These are phyloP conservation scores for Hipparchia sbordonii DNA, from an alignment of 2,888 invertebrate species.

Conservation along the genomic window DNA sequence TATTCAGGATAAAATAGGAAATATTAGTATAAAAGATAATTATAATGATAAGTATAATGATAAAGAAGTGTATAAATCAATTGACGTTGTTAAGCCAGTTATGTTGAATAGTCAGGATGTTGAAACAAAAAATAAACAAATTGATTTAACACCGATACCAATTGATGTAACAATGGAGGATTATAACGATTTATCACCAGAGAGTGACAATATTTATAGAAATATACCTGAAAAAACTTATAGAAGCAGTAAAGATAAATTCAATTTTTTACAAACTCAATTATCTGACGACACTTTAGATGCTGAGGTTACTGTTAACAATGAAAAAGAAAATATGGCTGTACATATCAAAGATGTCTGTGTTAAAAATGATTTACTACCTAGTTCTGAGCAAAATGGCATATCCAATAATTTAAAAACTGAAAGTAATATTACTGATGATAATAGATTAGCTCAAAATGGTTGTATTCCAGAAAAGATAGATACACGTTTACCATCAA, in stretches of 20 bases:
- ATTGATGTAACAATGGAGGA: neutral
- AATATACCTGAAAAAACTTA: slow-evolving; percentile 61
- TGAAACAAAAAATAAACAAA: slow-evolving; percentile 38
- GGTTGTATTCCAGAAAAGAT: slow-evolving; percentile 43
- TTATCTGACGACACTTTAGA: slow-evolving; percentile 54
- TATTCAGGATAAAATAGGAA: slow-evolving; percentile 64
- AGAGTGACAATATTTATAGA: slow-evolving; percentile 49
- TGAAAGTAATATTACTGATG: slow-evolving; percentile 70
- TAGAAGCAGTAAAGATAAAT: slow-evolving; percentile 70
- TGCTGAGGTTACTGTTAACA: slow-evolving; percentile 48
- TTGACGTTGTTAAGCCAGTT: slow-evolving; percentile 35
- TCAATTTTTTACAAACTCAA: slow-evolving; percentile 75
- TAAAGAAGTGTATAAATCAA: slow-evolving; percentile 55
- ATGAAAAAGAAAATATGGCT: slow-evolving; percentile 45
- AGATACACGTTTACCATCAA: slow-evolving; percentile 40
- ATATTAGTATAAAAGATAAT: slow-evolving; percentile 65
- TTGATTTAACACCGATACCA: slow-evolving; percentile 28
- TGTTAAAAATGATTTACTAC: slow-evolving; percentile 20
- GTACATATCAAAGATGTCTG: slow-evolving; percentile 42
- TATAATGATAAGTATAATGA: slow-evolving; percentile 51
- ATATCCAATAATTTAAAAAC: slow-evolving; percentile 43
- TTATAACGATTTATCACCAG: slow-evolving; percentile 43
- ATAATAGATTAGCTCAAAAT: slow-evolving; percentile 66
- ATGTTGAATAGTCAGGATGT: slow-evolving; percentile 35
- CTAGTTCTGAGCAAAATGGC: slow-evolving; percentile 21